phyloP scores from a whole-genome alignment of 2,113 vertebrate genomes.

The Sapajus apella region DNA sequence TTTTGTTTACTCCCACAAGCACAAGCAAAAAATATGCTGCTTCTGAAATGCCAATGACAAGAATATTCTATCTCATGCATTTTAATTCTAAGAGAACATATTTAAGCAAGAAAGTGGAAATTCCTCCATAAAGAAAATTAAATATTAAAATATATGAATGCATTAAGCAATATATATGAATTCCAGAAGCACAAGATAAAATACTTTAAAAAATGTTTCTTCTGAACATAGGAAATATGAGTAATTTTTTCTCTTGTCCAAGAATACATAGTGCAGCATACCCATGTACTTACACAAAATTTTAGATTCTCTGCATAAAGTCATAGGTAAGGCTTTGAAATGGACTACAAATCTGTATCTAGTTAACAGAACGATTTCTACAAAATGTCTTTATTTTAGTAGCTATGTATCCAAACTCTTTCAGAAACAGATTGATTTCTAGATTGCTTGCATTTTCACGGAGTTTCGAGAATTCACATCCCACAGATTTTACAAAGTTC shows the following conservation, averaged over 20 bases:
- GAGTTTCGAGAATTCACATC: slow-evolving; percentile 40
- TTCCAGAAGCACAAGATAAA: background rate
- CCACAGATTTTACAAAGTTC: background rate
- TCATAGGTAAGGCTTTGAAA: background rate
- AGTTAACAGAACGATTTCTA: slow-evolving; percentile 21
- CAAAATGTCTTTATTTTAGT: background rate
- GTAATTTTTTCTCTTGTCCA: background rate
- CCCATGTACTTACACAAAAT: background rate
- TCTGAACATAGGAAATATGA: background rate
- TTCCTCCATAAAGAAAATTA: slow-evolving; percentile 34
- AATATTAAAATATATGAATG: slow-evolving; percentile 24
- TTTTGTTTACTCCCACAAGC: slow-evolving; percentile 51
- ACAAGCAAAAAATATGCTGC: slow-evolving; percentile 24
- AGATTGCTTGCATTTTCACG: slow-evolving; percentile 1
- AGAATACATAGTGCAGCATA: background rate
- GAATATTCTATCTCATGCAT: slow-evolving; percentile 25
- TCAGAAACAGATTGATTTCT: slow-evolving; percentile 43
- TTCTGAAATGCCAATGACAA: slow-evolving; percentile 44
- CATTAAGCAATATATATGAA: background rate
- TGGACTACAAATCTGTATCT: background rate
- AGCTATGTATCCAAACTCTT: background rate
- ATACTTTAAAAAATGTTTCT: background rate
- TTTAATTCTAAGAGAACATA: slow-evolving; percentile 42
- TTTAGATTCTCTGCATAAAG: background rate
- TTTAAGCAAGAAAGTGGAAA: slow-evolving; percentile 28